These are phyloP conservation scores for Electrophaes corylata DNA, from an alignment of 2,888 invertebrate genomes.

Conservation along the genomic window DNA sequence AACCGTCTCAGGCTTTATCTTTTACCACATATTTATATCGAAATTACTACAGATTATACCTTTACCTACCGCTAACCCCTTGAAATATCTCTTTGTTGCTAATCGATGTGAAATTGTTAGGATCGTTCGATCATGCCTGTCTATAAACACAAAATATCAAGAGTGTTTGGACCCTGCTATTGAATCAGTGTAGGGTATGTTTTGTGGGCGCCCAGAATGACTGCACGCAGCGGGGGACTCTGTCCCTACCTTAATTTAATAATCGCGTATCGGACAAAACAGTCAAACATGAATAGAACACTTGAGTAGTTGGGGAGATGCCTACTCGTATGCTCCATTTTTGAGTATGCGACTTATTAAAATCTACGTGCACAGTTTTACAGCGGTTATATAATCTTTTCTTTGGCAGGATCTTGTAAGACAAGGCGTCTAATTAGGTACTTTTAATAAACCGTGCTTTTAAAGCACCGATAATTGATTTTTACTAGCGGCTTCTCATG, in stretches of 20 bases:
- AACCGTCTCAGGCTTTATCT: no score
- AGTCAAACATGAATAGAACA: constrained; percentile 35
- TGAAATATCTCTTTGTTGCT: constrained; percentile 22
- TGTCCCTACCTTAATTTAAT: constrained; percentile 69
- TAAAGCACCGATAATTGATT: constrained; percentile 5
- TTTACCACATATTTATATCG: neutral
- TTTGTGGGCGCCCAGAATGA: constrained; percentile 61
- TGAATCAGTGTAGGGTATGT: constrained; percentile 50
- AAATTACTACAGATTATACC: no score
- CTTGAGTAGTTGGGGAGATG: constrained; percentile 17
- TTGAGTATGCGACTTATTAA: constrained; percentile 29
- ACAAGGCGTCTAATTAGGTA: constrained; percentile 8
- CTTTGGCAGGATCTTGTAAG: neutral
- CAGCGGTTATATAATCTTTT: constrained; percentile 1
- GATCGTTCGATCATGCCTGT: constrained; percentile 57
- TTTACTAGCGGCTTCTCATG: constrained; percentile 6
- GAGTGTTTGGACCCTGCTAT: constrained; percentile 52
- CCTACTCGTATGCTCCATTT: constrained; percentile 33
- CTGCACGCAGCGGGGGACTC: constrained; percentile 59
- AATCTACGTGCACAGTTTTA: neutral
- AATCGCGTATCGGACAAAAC: constrained; percentile 57
- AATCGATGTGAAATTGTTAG: constrained; percentile 33
- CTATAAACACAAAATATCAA: constrained; percentile 57
- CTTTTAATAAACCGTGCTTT: constrained; percentile 7
- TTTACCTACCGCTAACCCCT: no score